These are phyloP conservation scores for Lytechinus variegatus DNA, from an alignment of 35 echinoderm and acorn worm species.

Conservation along the genomic window DNA sequence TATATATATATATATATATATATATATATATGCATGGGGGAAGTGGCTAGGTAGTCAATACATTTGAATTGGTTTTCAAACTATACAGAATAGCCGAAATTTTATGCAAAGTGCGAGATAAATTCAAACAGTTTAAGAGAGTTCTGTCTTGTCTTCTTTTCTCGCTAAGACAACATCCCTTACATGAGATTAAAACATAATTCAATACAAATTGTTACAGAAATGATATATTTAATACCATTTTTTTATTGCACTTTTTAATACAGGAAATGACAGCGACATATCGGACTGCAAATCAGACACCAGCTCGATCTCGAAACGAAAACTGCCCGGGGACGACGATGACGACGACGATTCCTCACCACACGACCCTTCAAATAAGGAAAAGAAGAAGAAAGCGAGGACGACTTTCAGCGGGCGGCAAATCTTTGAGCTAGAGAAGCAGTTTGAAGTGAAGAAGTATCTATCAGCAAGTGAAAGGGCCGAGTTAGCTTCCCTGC, in stretches of 20 bases:
- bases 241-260: background rate
- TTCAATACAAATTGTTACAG: no score
- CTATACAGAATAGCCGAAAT: no score
- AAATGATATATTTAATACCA: no score
- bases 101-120: no score
- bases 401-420: slow-evolving; percentile 94
- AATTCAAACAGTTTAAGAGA: no score
- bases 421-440: slow-evolving; percentile 98
- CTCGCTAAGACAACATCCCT: no score
- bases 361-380: background rate
- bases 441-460: slow-evolving; percentile 99
- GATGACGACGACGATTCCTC: slow-evolving; percentile 57
- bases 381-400: slow-evolving; percentile 99
- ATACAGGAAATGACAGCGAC: slow-evolving; percentile 47
- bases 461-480: slow-evolving; percentile 97
- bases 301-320: slow-evolving; percentile 54
- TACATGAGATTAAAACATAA: no score
- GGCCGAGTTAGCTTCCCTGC: slow-evolving; percentile 89
- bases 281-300: slow-evolving; percentile 51
- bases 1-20: no score
- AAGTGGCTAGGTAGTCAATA: no score
- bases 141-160: no score
- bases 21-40: no score
- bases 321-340: slow-evolving; percentile 70
- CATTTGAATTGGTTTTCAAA: no score